Percentiles rank a stretch among this genome's conserved stretches.
These are phyloP conservation scores for Acipenser oxyrinchus DNA, from an alignment of 2,797 vertebrate species.

Conservation along the genomic window DNA sequence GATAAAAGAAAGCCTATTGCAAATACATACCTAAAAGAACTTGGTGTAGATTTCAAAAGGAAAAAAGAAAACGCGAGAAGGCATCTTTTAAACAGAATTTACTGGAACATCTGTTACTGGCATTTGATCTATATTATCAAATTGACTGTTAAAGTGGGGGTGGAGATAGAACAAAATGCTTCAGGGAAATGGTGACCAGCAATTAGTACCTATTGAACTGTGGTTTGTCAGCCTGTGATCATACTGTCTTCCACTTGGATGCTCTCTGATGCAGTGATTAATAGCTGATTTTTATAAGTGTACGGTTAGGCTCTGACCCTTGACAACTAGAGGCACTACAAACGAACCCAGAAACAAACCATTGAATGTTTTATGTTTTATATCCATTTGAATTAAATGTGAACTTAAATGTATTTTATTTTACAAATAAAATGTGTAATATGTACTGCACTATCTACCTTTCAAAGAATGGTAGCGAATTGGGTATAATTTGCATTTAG, in stretches of 20 bases:
- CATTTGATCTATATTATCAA: conserved; percentile 46
- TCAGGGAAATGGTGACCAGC: conserved; percentile 39
- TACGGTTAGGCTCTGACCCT: conserved; percentile 29
- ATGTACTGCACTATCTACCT: too few relatives aligned
- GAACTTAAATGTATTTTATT: too few relatives aligned
- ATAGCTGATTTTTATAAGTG: conserved; percentile 26
- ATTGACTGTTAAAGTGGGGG: conserved; percentile 57
- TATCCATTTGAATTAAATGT: too few relatives aligned
- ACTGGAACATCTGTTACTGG: conserved; percentile 38
- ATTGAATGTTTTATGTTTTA: too few relatives aligned
- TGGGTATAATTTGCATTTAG: too few relatives aligned
- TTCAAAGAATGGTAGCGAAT: too few relatives aligned
- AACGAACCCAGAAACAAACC: too few relatives aligned
- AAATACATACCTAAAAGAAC: too few relatives aligned
- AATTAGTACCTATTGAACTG: conserved; percentile 65
- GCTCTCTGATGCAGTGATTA: conserved; percentile 31
- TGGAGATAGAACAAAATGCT: conserved; percentile 33
- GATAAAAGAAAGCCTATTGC: too few relatives aligned
- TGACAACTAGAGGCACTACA: background rate
- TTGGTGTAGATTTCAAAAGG: background rate
- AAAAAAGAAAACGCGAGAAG: background rate
- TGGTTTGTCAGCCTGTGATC: conserved; percentile 39
- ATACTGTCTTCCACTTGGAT: conserved; percentile 33
- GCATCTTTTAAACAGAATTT: conserved; percentile 36
- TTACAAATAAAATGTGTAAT: too few relatives aligned